phyloP scores from a whole-genome alignment of 2,113 vertebrate species.

The Aphyosemion australe region DNA sequence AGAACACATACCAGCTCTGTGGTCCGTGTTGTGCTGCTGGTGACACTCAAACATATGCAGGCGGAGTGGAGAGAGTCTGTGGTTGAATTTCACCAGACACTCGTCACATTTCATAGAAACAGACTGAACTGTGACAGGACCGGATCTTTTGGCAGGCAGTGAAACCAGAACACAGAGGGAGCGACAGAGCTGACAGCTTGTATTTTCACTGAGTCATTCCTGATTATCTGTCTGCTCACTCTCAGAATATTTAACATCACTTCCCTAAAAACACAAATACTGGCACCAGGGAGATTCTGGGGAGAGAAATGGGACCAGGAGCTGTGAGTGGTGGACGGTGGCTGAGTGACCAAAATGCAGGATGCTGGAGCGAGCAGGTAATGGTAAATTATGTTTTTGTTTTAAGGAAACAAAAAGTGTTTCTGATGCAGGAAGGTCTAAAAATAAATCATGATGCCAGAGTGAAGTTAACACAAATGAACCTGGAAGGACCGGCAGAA shows the following conservation, averaged over 20 bases:
- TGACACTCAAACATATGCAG: slow-evolving; percentile 27
- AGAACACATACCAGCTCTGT: neutral
- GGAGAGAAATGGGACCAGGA: neutral
- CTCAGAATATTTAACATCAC: neutral
- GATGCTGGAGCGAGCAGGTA: too few relatives aligned
- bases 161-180: slow-evolving; percentile 1
- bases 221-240: neutral
- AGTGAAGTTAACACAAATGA: too few relatives aligned
- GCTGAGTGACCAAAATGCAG: too few relatives aligned
- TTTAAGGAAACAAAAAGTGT: too few relatives aligned
- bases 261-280: neutral
- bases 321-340: too few relatives aligned
- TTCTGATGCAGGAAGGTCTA: too few relatives aligned
- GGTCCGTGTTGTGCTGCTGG: neutral
- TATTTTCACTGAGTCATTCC: slow-evolving; percentile 33
- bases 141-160: slow-evolving; percentile 33
- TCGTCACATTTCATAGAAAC: slow-evolving; percentile 23
- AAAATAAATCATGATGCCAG: too few relatives aligned
- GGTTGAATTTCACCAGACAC: slow-evolving; percentile 10
- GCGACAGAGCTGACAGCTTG: slow-evolving; percentile 20
- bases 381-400: too few relatives aligned
- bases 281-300: neutral
- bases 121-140: slow-evolving; percentile 31
- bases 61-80: neutral
- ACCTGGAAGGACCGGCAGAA: too few relatives aligned